phyloP scores from a whole-genome alignment of 2,797 vertebrate species.

The Serranus cabrilla region DNA sequence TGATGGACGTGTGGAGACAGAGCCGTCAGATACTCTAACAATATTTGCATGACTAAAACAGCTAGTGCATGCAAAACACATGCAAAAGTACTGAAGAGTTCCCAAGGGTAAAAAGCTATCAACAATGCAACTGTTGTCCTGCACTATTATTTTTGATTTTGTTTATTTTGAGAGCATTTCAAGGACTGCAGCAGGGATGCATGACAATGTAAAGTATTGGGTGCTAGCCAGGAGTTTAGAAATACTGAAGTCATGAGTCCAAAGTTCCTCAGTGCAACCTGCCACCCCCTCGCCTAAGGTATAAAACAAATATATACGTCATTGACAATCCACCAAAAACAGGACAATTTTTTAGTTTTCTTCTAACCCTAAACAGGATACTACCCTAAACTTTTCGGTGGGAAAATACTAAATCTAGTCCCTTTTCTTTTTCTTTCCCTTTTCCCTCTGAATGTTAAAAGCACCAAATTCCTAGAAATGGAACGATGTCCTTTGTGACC shows the following conservation, averaged over 20 bases:
- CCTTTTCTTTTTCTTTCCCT: background rate
- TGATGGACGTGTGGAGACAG: constrained; percentile 19
- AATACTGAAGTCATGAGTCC: background rate
- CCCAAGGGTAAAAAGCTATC: background rate
- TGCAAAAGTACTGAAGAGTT: background rate
- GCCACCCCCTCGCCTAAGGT: accelerated
- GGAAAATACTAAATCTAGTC: background rate
- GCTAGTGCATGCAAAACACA: background rate
- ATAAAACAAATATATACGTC: background rate
- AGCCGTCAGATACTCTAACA: constrained; percentile 15
- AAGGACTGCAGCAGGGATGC: background rate
- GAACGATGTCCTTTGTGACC: background rate
- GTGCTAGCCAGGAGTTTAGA: background rate
- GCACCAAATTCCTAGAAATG: background rate
- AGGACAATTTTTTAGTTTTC: background rate
- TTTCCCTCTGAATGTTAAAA: background rate
- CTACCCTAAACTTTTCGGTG: background rate
- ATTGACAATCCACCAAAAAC: background rate
- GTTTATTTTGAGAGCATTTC: background rate
- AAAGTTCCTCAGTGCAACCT: background rate
- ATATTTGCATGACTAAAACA: constrained; percentile 12
- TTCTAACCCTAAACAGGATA: too few species aligned
- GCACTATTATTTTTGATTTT: background rate
- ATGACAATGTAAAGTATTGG: background rate
- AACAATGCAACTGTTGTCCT: background rate